Evolutionary conservation across 2,888 invertebrate species (phyloP).

Genomic region (Drosophila setosimentum): DNA sequence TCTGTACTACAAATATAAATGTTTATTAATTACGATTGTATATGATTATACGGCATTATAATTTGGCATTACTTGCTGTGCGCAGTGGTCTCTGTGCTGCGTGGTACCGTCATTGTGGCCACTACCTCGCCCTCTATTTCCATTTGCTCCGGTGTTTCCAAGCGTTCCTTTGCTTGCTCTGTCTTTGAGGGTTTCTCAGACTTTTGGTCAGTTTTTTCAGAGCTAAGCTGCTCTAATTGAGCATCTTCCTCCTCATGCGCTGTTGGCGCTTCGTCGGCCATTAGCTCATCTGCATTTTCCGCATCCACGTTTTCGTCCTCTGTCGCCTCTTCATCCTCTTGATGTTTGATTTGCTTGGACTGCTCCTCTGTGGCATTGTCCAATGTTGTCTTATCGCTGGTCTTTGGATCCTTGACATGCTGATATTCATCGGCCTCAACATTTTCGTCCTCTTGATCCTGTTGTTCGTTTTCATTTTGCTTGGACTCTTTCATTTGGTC

Average conservation of each 20-base stretch:
- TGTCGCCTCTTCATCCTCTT: constrained; percentile 87
- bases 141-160: constrained; percentile 85
- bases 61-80: constrained; percentile 88
- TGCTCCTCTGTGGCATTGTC: constrained; percentile 94
- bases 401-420: constrained; percentile 92
- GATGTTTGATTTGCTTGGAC: constrained; percentile 87
- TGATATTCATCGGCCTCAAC: constrained; percentile 90
- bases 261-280: constrained; percentile 85
- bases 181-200: constrained; percentile 83
- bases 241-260: constrained; percentile 54
- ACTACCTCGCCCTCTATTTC: constrained; percentile 92
- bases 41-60: neutral
- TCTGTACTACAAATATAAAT: constrained; percentile 65
- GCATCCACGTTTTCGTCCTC: constrained; percentile 87
- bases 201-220: constrained; percentile 86
- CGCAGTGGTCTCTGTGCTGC: constrained; percentile 91
- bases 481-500: constrained; percentile 85
- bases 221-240: constrained; percentile 81
- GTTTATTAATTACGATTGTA: neutral
- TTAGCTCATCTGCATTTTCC: constrained; percentile 85
- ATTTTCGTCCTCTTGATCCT: constrained; percentile 86
- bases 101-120: constrained; percentile 88
- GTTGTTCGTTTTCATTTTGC: constrained; percentile 84
- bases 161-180: constrained; percentile 86
- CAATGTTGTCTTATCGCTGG: constrained; percentile 89